A percentile compares a stretch with the other conserved stretches of the same genome.
These are phyloP conservation scores for Herpetotheres cachinnans DNA, from an alignment of 2,113 vertebrate genomes.

Conservation along the genomic window DNA sequence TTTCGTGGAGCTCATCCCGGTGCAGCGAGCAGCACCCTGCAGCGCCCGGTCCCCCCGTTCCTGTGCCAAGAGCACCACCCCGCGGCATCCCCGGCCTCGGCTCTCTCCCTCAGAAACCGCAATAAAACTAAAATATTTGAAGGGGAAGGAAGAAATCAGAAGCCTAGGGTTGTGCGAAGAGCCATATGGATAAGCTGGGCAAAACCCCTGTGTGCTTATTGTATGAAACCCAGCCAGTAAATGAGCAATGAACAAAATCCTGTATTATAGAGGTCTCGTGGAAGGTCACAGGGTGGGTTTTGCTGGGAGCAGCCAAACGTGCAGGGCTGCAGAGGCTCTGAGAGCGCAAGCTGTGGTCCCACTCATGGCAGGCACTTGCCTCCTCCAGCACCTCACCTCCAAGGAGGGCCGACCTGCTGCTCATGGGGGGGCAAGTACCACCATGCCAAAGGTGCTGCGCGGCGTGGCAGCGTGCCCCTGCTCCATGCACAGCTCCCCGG, in stretches of 20 bases:
- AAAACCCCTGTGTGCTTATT: background rate
- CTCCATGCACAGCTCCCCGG: background rate
- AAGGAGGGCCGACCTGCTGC: background rate
- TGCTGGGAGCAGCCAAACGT: background rate
- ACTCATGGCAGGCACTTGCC: background rate
- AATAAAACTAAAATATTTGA: background rate
- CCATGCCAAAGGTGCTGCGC: background rate
- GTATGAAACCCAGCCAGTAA: background rate
- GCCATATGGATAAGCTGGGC: no score
- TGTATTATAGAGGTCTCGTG: accelerated
- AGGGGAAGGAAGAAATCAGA: background rate
- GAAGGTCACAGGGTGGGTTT: background rate
- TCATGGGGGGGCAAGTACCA: accelerated
- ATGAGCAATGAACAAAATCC: background rate
- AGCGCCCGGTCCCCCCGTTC: background rate
- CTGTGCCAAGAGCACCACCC: slow-evolving; percentile 45
- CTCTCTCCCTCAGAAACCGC: accelerated
- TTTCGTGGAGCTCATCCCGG: accelerated
- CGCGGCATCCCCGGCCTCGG: background rate
- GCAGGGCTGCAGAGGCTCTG: background rate
- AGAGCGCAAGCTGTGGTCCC: background rate
- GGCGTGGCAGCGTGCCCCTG: background rate
- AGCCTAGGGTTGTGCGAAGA: background rate
- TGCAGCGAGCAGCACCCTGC: background rate
- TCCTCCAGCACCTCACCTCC: background rate